Evolutionary conservation across 1,140 invertebrate species (phyloP).

Genomic region (Archivesica marissinica): DNA sequence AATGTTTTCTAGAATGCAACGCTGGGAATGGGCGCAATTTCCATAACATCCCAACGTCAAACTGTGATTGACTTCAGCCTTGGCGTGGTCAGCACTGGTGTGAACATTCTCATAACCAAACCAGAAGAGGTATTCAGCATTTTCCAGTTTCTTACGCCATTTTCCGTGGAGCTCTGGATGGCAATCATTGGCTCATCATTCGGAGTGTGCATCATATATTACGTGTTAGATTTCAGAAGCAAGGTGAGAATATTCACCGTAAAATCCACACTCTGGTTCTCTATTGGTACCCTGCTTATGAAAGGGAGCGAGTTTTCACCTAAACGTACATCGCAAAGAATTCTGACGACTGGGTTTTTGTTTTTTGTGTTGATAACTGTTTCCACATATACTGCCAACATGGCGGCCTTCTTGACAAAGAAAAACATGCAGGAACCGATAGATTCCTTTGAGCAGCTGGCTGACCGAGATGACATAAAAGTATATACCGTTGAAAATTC

Average conservation of each 20-base stretch:
- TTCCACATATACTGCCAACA: conserved; percentile 82
- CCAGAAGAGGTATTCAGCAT: conserved; percentile 73
- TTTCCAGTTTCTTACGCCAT: conserved; percentile 80
- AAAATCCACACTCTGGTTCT: conserved; percentile 74
- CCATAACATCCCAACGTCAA: conserved; percentile 77
- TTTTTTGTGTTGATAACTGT: conserved; percentile 82
- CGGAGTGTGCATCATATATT: conserved; percentile 71
- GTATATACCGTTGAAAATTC: conserved; percentile 77
- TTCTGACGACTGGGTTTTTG: conserved; percentile 79
- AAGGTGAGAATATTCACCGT: conserved; percentile 68
- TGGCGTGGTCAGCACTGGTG: conserved; percentile 76
- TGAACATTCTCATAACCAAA: conserved; percentile 76
- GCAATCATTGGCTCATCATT: conserved; percentile 76
- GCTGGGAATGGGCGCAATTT: conserved; percentile 79
- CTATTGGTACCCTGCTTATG: conserved; percentile 75
- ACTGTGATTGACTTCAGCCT: conserved; percentile 78
- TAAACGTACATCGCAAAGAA: conserved; percentile 76
- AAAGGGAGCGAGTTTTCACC: conserved; percentile 80
- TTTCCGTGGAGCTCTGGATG: conserved; percentile 78
- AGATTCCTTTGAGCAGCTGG: conserved; percentile 77
- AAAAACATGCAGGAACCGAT: conserved; percentile 77
- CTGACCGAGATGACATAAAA: conserved; percentile 67
- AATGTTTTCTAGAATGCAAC: conserved; percentile 78
- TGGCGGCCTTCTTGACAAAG: conserved; percentile 82
- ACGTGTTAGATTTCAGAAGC: conserved; percentile 72